Conservation (phyloP, 2,797 vertebrate species). For the Lacerta viridis region DNA sequence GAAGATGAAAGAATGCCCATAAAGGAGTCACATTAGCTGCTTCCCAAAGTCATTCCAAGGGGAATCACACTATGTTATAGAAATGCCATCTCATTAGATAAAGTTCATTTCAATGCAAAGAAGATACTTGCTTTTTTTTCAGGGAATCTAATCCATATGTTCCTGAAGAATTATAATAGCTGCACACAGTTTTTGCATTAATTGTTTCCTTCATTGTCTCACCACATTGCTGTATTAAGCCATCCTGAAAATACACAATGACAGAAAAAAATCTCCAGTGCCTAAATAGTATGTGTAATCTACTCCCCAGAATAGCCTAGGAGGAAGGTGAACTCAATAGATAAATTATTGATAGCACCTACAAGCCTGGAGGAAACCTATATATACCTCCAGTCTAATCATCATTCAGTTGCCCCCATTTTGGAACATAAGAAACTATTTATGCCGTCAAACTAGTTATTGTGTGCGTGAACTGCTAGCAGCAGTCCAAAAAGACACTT, state of each 20-base stretch:
- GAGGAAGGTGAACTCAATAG: not conserved
- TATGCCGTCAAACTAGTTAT: not conserved
- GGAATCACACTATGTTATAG: not conserved
- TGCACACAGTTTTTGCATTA: constrained; percentile 92
- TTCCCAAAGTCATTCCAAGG: not conserved
- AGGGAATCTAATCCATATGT: constrained; percentile 95
- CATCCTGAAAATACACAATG: constrained; percentile 85
- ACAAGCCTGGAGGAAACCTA: not conserved
- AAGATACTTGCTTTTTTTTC: constrained; percentile 89
- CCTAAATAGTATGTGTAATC: not conserved
- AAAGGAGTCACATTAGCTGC: not conserved
- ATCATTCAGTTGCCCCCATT: too few relatives aligned
- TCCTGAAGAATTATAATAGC: constrained; percentile 91
- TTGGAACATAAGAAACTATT: not conserved
- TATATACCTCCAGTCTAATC: not conserved
- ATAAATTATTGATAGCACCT: not conserved
- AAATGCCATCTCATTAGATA: not conserved
- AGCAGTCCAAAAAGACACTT: not conserved
- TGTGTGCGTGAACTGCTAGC: not conserved
- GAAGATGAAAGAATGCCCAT: not conserved
- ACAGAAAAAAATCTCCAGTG: not conserved
- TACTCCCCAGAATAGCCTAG: not conserved
- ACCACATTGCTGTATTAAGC: constrained; percentile 97
- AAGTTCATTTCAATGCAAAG: not conserved
- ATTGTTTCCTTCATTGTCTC: constrained; percentile 99